Conservation (phyloP, 2,888 invertebrate species). For the Oithona nana region DNA sequence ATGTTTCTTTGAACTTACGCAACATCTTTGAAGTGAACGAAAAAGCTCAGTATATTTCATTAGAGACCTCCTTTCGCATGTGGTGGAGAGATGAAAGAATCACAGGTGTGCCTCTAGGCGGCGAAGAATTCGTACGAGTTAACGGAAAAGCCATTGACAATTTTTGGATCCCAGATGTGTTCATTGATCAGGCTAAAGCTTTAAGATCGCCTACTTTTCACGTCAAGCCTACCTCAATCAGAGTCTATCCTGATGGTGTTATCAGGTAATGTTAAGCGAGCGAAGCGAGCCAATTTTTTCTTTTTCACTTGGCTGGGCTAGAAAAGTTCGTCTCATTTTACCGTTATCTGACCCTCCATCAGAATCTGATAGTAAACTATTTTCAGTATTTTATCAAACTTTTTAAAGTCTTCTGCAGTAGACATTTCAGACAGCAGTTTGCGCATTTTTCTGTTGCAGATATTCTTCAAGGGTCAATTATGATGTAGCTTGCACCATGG, state of each 20-base stretch:
- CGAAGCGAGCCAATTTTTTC: too few relatives aligned
- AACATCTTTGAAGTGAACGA: conserved; percentile 1
- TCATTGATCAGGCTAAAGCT: background rate
- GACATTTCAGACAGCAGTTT: too few relatives aligned
- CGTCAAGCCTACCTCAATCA: background rate
- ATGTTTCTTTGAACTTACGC: conserved; percentile 2
- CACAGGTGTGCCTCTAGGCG: too few relatives aligned
- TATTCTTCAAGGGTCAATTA: conserved; percentile 1
- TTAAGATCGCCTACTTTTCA: background rate
- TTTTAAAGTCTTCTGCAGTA: too few relatives aligned
- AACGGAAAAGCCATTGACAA: background rate
- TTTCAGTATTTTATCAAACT: too few relatives aligned
- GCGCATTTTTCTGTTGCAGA: too few relatives aligned
- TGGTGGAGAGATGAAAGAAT: conserved; percentile 6
- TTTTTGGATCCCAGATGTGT: conserved; percentile 12
- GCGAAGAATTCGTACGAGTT: too few relatives aligned
- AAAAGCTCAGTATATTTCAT: background rate
- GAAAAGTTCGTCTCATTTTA: too few relatives aligned
- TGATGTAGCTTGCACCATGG: conserved; percentile 10
- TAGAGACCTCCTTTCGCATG: conserved; percentile 1
- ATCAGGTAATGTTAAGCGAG: too few relatives aligned
- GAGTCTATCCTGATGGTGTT: background rate
- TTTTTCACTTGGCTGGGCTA: too few relatives aligned
- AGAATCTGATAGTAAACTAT: too few relatives aligned
- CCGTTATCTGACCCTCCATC: too few relatives aligned